Base-by-base conservation (phyloP, 1,140 invertebrate species). In the Campodea augens region DNA sequence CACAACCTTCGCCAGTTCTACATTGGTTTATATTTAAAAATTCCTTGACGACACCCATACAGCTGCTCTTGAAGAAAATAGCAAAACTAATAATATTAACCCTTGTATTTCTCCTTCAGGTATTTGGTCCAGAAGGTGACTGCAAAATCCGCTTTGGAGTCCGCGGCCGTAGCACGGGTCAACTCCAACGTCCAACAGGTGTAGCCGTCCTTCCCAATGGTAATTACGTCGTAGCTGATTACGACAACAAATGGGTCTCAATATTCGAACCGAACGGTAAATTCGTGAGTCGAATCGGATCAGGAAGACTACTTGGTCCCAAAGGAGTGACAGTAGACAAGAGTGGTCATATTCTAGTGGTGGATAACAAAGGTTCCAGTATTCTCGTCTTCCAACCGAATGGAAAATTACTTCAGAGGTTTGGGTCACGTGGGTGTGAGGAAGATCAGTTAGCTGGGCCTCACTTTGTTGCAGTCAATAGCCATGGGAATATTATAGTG, bases 161-260 rank as follows among this genome's bases (percentile, higher is more conserved):
- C 2, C 60, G 68, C 19, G 69, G 69, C 13, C 50, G 70, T 38
- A 56, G 58, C 12, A 57, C 67, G 4, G 70, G 69, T 13, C 69
- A 72, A 50, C 49, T 73, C 37, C 70, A 72, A 52, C 46, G 71
- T 44, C 71, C 71, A 13, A 72, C 69, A 21, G 71, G 71, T 13
- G 65, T 74, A 2, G 59, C 62, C 41, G 57, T 65, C 12, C 58
- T 68, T 18, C 53, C 63, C 1, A 67, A 64, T 55, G 70, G 69
- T 2, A 69, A 71, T 50, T 71, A 65, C 52, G 57, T 70, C n/a
- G 62, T 74, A 1, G 67, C 70, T 5, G 71, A 74, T 50, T 73
- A 72, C 53, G 71, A 73, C 49, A 73, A 72, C 51, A 69, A 68
- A 53, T 72, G 70, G 65, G 60, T 73, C 27, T 69, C 65, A 51